phyloP scores from a whole-genome alignment of 2,113 vertebrate species.

The Phaethornis superciliosus region DNA sequence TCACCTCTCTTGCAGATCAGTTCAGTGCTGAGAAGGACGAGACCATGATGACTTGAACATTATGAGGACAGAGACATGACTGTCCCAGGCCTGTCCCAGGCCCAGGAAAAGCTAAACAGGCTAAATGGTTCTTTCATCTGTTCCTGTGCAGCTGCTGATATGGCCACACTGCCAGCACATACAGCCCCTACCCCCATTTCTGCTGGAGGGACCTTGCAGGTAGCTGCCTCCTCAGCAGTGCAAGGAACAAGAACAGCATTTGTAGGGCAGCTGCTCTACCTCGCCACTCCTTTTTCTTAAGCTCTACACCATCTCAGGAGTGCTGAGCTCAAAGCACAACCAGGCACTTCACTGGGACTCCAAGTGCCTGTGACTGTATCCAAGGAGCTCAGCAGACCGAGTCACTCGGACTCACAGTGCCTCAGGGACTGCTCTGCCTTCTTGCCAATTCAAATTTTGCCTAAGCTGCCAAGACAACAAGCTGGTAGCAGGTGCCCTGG shows the following conservation, averaged over 20 bases:
- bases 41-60: not conserved
- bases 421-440: not conserved
- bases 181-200: not conserved
- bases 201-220: not conserved
- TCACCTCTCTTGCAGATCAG: not conserved
- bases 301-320: not conserved
- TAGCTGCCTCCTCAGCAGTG: not conserved
- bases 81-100: constrained; percentile 55
- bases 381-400: not conserved
- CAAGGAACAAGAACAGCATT: not conserved
- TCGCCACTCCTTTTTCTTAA: not conserved
- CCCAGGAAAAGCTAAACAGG: not conserved
- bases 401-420: not conserved
- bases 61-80: constrained; percentile 39
- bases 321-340: not conserved
- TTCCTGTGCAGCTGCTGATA: constrained; percentile 28
- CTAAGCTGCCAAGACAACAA: not conserved
- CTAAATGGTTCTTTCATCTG: constrained; percentile 54
- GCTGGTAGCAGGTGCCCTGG: constrained; percentile 28
- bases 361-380: not conserved
- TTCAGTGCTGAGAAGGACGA: not conserved
- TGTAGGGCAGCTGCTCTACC: not conserved
- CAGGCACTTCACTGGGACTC: not conserved
- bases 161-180: not conserved
- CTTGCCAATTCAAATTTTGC: not conserved